phyloP scores from a whole-genome alignment of 2,797 vertebrate genomes.

The Pangasius sanitwongsei region DNA sequence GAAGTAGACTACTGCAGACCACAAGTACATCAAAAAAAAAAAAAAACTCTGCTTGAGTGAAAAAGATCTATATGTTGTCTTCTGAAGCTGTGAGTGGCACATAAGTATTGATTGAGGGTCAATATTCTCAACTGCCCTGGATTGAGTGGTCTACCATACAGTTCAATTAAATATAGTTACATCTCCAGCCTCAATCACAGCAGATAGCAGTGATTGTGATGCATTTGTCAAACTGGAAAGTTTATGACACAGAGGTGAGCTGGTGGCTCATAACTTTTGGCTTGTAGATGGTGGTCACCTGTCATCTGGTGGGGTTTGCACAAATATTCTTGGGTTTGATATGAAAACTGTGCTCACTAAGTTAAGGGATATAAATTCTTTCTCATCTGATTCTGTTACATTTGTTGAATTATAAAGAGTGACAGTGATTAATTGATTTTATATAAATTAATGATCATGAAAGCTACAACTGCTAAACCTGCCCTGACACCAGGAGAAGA shows the following conservation, averaged over 20 bases:
- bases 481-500: background rate
- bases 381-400: background rate
- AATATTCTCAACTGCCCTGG: constrained; percentile 65
- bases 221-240: constrained; percentile 65
- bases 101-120: constrained; percentile 66
- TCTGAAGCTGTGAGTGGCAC: constrained; percentile 59
- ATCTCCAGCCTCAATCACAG: constrained; percentile 63
- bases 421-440: background rate
- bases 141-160: constrained; percentile 68
- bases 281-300: background rate
- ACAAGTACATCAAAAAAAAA: background rate
- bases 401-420: background rate
- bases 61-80: constrained; percentile 55
- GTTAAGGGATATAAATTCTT: background rate
- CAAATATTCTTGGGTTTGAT: background rate
- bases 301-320: background rate
- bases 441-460: background rate
- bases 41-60: constrained; percentile 51
- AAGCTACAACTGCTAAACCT: background rate
- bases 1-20: background rate
- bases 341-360: background rate
- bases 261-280: constrained; percentile 15
- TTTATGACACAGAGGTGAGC: constrained; percentile 47
- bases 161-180: constrained; percentile 69
- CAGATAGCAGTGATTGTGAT: constrained; percentile 64